Base-by-base conservation (phyloP, 2,113 vertebrate species). In the Cranoglanis bouderius region DNA sequence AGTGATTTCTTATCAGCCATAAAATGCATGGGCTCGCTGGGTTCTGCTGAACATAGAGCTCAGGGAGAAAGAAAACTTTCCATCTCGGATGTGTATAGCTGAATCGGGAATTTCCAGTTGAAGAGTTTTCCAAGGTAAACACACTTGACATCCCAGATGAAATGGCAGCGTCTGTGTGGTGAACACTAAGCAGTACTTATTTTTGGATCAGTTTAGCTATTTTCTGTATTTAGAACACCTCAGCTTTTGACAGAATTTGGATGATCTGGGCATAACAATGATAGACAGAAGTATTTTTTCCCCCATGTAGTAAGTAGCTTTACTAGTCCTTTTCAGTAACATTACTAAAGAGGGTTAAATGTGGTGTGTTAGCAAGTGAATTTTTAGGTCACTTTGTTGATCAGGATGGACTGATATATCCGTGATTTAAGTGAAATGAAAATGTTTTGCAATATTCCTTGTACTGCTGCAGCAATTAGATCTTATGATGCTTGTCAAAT, bases 1-100 rank as follows among this genome's bases (percentile, higher is more conserved):
- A 53, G 53, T 21, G 38, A 85, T 81, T 90, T 78, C 46, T 63
- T 55, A 67, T 21, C 38, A 61, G 63, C 67, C 19, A 19, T 74
- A 51, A 82, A 83, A 8, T 26, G 21, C 84, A 21, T 32, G 40
- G 26, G n/a, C 40, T 84, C 14, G 16, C 59, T 6, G 8, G 0
- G 21, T 77, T 49, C 12, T 40, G 4, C 40, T 46, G 21, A 75
- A 43, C 72, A 13, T 12, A 26, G 32, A 74, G 70, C 38, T 74
- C 70, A 40, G 35, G 19, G 35, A 40, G 35, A 40, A 74, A 24
- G 70, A 40, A 24, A 40, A 40, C 35, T 24, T 74, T 74, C 70
- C 35, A 1, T 24, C 67, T 72, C 19, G 32, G 70, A 12, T 40
- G 38, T 74, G 70, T 24, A 16, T 19, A 32, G n/a, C n/a, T 14